Evolutionary conservation across 2,113 vertebrate species (phyloP), one percentile per base, ranked within the genome.

Genomic region (Scomber scombrus): DNA sequence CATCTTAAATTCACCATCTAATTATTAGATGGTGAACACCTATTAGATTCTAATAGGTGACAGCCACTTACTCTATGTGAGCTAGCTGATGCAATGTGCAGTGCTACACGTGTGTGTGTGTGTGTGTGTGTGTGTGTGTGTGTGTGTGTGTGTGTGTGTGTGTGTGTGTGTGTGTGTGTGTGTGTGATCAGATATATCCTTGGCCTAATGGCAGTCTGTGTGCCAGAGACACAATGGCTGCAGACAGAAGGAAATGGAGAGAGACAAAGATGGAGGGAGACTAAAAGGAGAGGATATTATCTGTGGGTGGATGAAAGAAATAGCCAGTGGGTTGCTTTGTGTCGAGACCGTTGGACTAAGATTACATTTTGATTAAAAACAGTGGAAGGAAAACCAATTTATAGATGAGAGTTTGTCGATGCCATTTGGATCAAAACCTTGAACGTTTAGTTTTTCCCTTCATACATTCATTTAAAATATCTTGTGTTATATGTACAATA

Each of bases 211-310:
- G 67, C 70, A 7, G n/a, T 61, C 21, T 70, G 58, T 65, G 49
- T 46, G 31, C 15, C 66, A 43, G 34, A 65, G 56, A 75, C 67
- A 83, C 78, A 75, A 77, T 69, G 72, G 65, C 63, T 43, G 72
- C 55, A 63, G 64, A 80, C 26, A 52, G 70, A 49, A 73, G 71
- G 83, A 85, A 82, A 86, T 76, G 61, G 86, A 79, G 71, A 72
- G 51, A 51, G 52, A 52, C 15, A 26, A 56, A 51, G 21, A 45
- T 70, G 43, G 74, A 29, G 0, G 31, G 43, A 81, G 43, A 21
- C 49, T 63, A 52, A 83, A 60, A 73, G 71, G 46, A 77, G 63
- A 75, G 57, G 79, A 80, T 75, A 67, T 75, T 71, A 81, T 86
- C 26, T 67, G 47, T 34, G 18, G 49, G 18, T 18, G n/a, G 21